These are phyloP conservation scores for Bucco capensis DNA, from an alignment of 2,113 vertebrate species.

Conservation along the genomic window DNA sequence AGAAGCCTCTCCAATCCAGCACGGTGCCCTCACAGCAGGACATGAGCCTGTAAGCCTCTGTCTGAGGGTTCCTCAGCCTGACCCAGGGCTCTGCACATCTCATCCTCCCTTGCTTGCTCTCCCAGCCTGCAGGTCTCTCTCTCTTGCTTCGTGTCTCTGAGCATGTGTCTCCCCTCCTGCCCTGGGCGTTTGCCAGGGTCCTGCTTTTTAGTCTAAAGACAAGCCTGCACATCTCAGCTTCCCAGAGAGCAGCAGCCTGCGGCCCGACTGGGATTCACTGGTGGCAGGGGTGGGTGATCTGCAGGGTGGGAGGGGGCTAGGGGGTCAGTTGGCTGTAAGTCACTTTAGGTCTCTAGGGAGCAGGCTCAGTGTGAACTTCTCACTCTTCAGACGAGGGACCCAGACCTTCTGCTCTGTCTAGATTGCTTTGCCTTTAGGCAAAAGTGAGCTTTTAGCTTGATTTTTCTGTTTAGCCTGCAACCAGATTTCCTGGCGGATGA, in stretches of 20 bases:
- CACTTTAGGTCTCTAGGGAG: background rate
- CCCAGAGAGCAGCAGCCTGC: background rate
- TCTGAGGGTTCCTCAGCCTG: background rate
- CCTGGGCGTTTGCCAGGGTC: background rate
- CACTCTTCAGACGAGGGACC: background rate
- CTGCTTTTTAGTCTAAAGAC: background rate
- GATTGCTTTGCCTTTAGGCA: background rate
- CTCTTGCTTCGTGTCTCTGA: background rate
- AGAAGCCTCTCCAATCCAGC: background rate
- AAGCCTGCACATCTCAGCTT: background rate
- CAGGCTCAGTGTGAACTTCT: fast-evolving
- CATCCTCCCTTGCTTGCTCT: background rate
- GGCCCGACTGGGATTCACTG: background rate
- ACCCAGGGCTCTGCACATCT: background rate
- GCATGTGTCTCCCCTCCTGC: background rate
- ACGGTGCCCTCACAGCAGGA: fast-evolving
- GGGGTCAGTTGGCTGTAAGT: background rate
- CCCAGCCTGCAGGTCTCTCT: background rate
- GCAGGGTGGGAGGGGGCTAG: fast-evolving
- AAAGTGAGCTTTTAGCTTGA: background rate
- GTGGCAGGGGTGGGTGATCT: background rate
- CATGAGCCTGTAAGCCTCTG: background rate
- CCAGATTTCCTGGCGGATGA: background rate
- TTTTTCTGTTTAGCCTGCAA: background rate
- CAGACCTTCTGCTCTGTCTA: background rate